Evolutionary conservation across 2,888 invertebrate genomes (phyloP).

Genomic region (Platynereis dumerilii): DNA sequence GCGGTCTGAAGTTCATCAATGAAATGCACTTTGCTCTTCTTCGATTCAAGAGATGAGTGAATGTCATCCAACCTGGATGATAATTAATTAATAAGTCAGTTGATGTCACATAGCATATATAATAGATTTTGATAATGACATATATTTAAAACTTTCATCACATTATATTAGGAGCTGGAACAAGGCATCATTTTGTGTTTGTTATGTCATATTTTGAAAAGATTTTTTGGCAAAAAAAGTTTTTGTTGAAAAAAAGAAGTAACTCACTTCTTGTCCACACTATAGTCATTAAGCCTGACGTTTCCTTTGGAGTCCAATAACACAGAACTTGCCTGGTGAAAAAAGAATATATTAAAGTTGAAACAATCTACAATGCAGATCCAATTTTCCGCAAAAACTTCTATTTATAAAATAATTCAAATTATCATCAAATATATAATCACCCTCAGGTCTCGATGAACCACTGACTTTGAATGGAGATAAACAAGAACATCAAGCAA

Average conservation of each 20-base stretch:
- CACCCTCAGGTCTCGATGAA: slow-evolving; percentile 77
- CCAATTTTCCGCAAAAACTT: too few relatives aligned
- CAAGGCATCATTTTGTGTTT: too few relatives aligned
- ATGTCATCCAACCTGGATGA: slow-evolving; percentile 67
- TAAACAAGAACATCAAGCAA: slow-evolving; percentile 78
- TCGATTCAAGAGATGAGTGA: slow-evolving; percentile 43
- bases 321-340: slow-evolving; percentile 51
- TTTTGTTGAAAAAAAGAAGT: neutral
- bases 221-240: too few relatives aligned
- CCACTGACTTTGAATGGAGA: slow-evolving; percentile 81
- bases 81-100: too few relatives aligned
- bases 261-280: slow-evolving; percentile 71
- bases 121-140: neutral
- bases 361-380: too few relatives aligned
- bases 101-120: neutral
- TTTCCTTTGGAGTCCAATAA: slow-evolving; percentile 72
- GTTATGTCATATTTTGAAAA: too few relatives aligned
- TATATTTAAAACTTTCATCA: too few relatives aligned
- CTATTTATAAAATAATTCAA: too few relatives aligned
- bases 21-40: neutral
- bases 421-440: too few relatives aligned
- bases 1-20: neutral
- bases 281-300: slow-evolving; percentile 74
- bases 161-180: too few relatives aligned
- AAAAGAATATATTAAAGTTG: too few relatives aligned